phyloP scores from a whole-genome alignment of 1,140 invertebrate genomes.

The Drosophila kikkawai region DNA sequence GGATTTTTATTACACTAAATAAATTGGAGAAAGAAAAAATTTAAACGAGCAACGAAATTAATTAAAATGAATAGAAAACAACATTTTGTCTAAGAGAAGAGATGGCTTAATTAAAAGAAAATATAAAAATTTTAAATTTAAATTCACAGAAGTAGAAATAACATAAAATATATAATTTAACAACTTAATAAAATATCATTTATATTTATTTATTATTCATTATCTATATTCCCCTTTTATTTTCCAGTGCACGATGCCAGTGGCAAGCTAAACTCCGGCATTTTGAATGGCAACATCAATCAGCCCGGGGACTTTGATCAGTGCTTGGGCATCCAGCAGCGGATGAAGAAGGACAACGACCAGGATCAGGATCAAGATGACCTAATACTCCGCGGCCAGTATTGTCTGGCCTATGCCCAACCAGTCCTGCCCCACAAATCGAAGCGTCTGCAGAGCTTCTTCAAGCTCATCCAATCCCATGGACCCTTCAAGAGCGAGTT shows the following conservation, averaged over 20 bases:
- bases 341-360: neutral
- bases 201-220: neutral
- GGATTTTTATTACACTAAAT: neutral
- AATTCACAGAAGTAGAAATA: neutral
- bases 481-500: constrained; percentile 88
- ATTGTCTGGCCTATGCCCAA: constrained; percentile 88
- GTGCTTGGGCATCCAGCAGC: constrained; percentile 85
- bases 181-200: too few relatives aligned
- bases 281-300: constrained; percentile 88
- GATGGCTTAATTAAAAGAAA: neutral
- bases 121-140: too few relatives aligned
- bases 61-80: neutral
- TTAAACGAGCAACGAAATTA: neutral
- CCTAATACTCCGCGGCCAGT: constrained; percentile 86
- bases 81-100: neutral
- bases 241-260: constrained; percentile 87
- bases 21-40: neutral
- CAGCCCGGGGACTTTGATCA: constrained; percentile 89
- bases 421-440: constrained; percentile 85
- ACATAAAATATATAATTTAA: neutral
- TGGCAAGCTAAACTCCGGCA: constrained; percentile 86
- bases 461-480: constrained; percentile 88
- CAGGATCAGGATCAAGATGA: constrained; percentile 3
- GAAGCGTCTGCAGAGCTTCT: constrained; percentile 86
- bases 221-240: constrained; percentile 20